Evolutionary conservation across 2,113 vertebrate species (phyloP), one percentile per base, ranked within the genome.

Genomic region (Gallinago jamesoni): DNA sequence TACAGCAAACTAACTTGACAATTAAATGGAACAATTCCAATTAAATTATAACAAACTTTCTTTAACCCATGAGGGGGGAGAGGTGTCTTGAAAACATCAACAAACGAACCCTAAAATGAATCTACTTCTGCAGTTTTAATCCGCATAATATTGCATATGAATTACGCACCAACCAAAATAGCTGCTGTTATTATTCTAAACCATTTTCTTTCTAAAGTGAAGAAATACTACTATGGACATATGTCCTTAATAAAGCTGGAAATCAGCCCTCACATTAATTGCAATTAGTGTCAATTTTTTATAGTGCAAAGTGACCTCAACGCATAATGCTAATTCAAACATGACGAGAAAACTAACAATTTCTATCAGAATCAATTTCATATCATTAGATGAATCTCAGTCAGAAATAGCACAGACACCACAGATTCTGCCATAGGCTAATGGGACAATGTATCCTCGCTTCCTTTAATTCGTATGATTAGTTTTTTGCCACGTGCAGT

Each of bases 311-410:
- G n/a, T 92, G 67, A 94, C 66, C 87, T 90, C 77, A 88, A 85
- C 81, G 89, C 75, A 81, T 68, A 87, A 87, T 37, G 27, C 22
- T 62, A 87, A 84, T 91, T 95, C 81, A 93, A 89, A 87, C 55
- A 85, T 21, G 24, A 93, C 20, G 47, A 91, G 62, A 77, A 96
- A 95, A 90, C 25, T 15, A 93, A 94, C 60, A 47, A 70, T 88
- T 95, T 91, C 43, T 59, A 45, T 39, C 76, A 89, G 53, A 90
- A 90, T 68, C 55, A 66, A 82, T 95, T 93, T 96, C 62, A 83
- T 23, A 72, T 27, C 23, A 31, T 67, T 82, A 94, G 39, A 89
- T 75, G 66, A 87, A 82, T 70, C 69, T 59, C 63, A 80, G 47
- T 41, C 56, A 91, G 68, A 90, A 95, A 55, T 19, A 92, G 73